Base-by-base conservation (phyloP, 2,113 vertebrate species). In the Malurus melanocephalus region DNA sequence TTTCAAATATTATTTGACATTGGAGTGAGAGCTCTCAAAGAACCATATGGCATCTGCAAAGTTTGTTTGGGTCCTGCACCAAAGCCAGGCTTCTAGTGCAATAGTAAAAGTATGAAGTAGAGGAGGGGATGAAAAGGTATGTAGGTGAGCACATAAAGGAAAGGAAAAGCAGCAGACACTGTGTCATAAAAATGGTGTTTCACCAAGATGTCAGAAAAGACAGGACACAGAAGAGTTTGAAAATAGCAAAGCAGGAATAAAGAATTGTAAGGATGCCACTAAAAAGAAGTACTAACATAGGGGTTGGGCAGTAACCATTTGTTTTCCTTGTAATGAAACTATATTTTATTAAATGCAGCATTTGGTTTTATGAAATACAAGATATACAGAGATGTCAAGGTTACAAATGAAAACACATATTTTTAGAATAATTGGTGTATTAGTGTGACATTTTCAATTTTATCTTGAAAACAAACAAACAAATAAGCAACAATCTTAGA, bases 111-210 rank as follows among this genome's bases (percentile, higher is more conserved):
- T 51, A 49, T 71, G n/a, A 81, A 38, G 42, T 49, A 73, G 53
- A 79, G 9, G 14, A 66, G 24, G 13, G 27, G 52, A 69, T 55
- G 26, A 85, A 89, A 91, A 91, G 19, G 27, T 55, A 55, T 14
- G 13, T 66, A 69, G 60, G 16, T 71, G 45, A 85, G 40, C 2
- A 1, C 17, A 74, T 69, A 43, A 69, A 76, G 11, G 21, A 73
- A 68, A 68, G 43, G 51, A 87, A 95, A 89, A 88, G 33, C 40
- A 83, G 42, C 62, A 89, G 79, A 92, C 55, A 43, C 12, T 85
- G 11, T 61, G 55, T 82, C 76, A 69, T 74, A 62, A 92, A 93
- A 83, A 48, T n/a, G 16, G 7, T 73, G 59, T 85, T 94, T 85
- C 48, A 87, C 55, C 33, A 80, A 80, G 51, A 69, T 40, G 33